phyloP scores from a whole-genome alignment of 2,888 invertebrate genomes.

The Drosophila flavopinicola region DNA sequence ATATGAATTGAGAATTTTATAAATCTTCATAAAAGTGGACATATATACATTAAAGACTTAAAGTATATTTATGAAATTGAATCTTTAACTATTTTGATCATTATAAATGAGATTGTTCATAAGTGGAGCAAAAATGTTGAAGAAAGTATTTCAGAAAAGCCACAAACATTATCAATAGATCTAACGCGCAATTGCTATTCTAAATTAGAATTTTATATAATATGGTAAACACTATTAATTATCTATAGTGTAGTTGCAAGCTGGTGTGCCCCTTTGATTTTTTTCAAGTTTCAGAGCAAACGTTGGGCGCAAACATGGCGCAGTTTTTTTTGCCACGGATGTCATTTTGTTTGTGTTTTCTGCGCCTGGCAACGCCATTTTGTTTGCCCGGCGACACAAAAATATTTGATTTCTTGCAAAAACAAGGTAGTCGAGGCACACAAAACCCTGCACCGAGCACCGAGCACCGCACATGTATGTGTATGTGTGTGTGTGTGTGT shows the following conservation, averaged over 20 bases:
- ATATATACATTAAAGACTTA: too few species aligned
- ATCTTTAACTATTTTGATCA: too few species aligned
- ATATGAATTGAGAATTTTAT: too few species aligned
- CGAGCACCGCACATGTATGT: constrained; percentile 4
- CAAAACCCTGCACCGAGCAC: constrained; percentile 38
- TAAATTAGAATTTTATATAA: not conserved
- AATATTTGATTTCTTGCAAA: constrained; percentile 77
- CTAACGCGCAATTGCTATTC: not conserved
- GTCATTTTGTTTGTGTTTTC: constrained; percentile 48
- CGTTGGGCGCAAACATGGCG: constrained; percentile 62
- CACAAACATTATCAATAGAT: too few species aligned
- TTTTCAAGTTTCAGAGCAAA: constrained; percentile 54
- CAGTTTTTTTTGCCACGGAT: constrained; percentile 38
- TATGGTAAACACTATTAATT: not conserved
- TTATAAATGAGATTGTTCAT: too few species aligned
- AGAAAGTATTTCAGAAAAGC: too few species aligned
- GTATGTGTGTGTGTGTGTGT: constrained; percentile 11
- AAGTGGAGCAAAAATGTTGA: too few species aligned
- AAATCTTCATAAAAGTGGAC: too few species aligned
- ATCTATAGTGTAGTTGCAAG: constrained; percentile 13
- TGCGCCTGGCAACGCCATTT: constrained; percentile 75
- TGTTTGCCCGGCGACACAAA: constrained; percentile 77
- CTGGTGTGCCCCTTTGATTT: constrained; percentile 9
- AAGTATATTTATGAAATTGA: too few species aligned
- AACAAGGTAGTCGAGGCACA: constrained; percentile 61